phyloP scores from a whole-genome alignment of 2,888 invertebrate genomes.

The Perizoma affinitatum region DNA sequence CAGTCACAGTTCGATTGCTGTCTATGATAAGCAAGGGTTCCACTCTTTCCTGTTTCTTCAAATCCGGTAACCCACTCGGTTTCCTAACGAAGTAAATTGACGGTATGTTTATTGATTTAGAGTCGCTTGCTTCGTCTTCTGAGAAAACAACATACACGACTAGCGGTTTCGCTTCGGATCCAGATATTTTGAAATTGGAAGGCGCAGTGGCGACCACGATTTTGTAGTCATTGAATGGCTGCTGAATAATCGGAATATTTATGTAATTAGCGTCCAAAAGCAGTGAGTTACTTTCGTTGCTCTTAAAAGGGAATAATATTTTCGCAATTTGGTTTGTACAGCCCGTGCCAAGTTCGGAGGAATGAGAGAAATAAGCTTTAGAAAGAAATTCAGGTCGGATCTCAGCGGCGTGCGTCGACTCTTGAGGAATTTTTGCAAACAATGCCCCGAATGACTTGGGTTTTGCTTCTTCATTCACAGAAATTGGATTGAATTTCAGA shows the following conservation, averaged over 20 bases:
- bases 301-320: conserved; percentile 46
- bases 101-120: conserved; percentile 52
- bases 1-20: conserved; percentile 70
- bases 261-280: conserved; percentile 42
- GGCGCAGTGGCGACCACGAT: conserved; percentile 71
- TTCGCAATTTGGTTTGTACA: conserved; percentile 61
- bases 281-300: conserved; percentile 15
- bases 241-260: conserved; percentile 60
- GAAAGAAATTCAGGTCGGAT: conserved; percentile 40
- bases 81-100: conserved; percentile 65
- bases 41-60: conserved; percentile 40
- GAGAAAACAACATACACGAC: conserved; percentile 68
- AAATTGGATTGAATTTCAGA: conserved; percentile 55
- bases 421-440: conserved; percentile 60
- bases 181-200: conserved; percentile 53
- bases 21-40: conserved; percentile 66
- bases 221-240: conserved; percentile 61
- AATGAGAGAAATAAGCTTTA: conserved; percentile 44
- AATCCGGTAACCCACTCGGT: conserved; percentile 33
- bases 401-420: conserved; percentile 33
- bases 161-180: conserved; percentile 46
- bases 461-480: conserved; percentile 50
- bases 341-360: conserved; percentile 43
- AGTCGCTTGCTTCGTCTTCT: conserved; percentile 45
- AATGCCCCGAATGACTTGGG: conserved; percentile 48